These are phyloP conservation scores for Oryzias javanicus DNA, from an alignment of 2,113 vertebrate genomes.

Conservation along the genomic window DNA sequence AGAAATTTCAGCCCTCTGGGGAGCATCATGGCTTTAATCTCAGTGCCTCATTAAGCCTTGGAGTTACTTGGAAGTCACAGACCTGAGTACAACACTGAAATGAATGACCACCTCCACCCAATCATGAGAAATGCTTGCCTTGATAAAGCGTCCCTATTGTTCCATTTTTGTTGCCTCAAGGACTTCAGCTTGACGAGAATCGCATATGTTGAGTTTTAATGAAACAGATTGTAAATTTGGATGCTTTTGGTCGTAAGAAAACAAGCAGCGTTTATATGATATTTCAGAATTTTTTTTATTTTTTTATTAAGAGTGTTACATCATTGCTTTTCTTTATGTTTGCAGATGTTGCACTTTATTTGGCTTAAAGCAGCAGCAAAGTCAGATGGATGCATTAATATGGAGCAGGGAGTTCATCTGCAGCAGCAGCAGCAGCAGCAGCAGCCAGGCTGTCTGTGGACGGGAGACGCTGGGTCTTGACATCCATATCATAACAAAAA, in stretches of 20 bases:
- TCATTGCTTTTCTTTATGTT: too few relatives aligned
- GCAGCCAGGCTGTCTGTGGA: conserved; percentile 37
- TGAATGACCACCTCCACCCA: conserved; percentile 34
- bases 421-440: conserved; percentile 29
- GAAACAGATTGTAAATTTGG: not conserved
- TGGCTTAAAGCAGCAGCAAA: too few relatives aligned
- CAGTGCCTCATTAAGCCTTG: conserved; percentile 21
- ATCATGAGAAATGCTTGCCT: conserved; percentile 20
- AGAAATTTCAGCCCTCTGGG: too few relatives aligned
- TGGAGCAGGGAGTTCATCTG: conserved; percentile 35
- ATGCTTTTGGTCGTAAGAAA: not conserved
- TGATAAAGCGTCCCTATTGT: conserved; percentile 58
- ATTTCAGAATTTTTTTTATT: too few relatives aligned
- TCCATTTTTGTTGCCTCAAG: conserved; percentile 40
- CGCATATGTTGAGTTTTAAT: conserved; percentile 39
- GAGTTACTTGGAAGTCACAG: conserved; percentile 13
- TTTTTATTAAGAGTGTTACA: too few relatives aligned
- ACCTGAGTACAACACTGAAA: conserved; percentile 23
- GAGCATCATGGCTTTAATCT: not conserved
- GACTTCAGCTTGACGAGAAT: conserved; percentile 42
- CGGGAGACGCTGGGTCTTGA: conserved; percentile 42
- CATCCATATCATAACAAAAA: conserved; percentile 65
- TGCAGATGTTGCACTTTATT: too few relatives aligned
- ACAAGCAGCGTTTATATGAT: not conserved
- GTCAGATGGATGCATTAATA: conserved; percentile 2